Conservation (phyloP, 2,797 vertebrate genomes). For the Mormyrus proboscirostris region DNA sequence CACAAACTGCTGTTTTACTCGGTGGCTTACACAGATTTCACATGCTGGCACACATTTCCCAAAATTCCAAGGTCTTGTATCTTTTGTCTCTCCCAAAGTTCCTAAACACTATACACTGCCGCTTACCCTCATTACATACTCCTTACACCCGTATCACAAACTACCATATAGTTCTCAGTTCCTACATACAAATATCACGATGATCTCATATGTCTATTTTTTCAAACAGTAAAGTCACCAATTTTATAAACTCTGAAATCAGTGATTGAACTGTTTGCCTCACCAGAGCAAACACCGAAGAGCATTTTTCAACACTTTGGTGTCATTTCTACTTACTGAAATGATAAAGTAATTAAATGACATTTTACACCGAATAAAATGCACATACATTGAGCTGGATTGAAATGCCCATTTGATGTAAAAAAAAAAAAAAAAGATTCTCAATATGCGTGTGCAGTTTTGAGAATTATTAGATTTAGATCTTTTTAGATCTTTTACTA, state of each 20-base stretch:
- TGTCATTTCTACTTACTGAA: neutral
- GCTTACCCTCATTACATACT: neutral
- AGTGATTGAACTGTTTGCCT: neutral
- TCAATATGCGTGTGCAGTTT: too few species aligned
- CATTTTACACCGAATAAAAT: neutral
- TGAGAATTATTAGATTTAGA: too few species aligned
- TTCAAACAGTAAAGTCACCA: neutral
- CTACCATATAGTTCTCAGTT: neutral
- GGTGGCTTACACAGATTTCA: neutral
- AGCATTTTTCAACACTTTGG: neutral
- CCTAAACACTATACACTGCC: neutral
- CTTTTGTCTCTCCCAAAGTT: neutral
- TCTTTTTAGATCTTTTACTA: too few species aligned
- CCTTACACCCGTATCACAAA: neutral
- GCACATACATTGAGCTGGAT: neutral
- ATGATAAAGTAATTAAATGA: neutral
- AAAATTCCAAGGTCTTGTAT: neutral
- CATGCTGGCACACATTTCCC: neutral
- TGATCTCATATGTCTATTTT: neutral
- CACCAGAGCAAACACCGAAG: too few species aligned
- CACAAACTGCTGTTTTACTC: neutral
- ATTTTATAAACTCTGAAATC: neutral
- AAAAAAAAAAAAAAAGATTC: too few species aligned
- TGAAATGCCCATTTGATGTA: neutral
- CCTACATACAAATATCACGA: neutral